phyloP scores from a whole-genome alignment of 2,888 invertebrate genomes.

The Clunio marinus region DNA sequence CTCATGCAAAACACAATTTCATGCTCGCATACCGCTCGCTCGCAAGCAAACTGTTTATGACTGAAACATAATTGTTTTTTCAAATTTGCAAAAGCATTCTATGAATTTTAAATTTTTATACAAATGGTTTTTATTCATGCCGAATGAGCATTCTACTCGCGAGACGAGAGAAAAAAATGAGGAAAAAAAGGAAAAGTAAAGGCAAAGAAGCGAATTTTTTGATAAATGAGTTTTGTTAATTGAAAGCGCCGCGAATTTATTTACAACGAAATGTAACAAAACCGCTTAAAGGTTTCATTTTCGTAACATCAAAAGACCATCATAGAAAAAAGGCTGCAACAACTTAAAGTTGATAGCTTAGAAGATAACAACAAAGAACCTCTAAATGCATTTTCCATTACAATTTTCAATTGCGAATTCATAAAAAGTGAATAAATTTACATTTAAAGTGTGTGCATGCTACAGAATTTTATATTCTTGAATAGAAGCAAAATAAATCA shows the following conservation, averaged over 20 bases:
- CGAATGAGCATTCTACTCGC: conserved; percentile 16
- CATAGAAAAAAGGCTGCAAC: too few relatives aligned
- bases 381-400: too few relatives aligned
- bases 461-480: too few relatives aligned
- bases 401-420: too few relatives aligned
- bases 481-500: too few relatives aligned
- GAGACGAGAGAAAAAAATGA: not conserved
- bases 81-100: conserved; percentile 23
- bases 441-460: too few relatives aligned
- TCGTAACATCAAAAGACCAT: too few relatives aligned
- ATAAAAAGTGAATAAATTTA: too few relatives aligned
- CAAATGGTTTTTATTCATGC: conserved; percentile 33
- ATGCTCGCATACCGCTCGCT: conserved; percentile 24
- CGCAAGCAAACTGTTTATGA: conserved; percentile 28
- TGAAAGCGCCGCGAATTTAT: conserved; percentile 7
- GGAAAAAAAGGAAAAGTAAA: not conserved
- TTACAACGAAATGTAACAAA: not conserved
- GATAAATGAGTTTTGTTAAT: conserved; percentile 33
- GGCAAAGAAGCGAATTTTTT: conserved; percentile 14
- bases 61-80: conserved; percentile 34
- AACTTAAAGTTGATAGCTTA: too few relatives aligned
- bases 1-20: conserved; percentile 26
- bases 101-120: conserved; percentile 35
- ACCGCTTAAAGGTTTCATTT: not conserved
- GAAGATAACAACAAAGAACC: too few relatives aligned